Evolutionary conservation across 2,888 invertebrate species (phyloP).

Genomic region (Minunthozetes semirufus): DNA sequence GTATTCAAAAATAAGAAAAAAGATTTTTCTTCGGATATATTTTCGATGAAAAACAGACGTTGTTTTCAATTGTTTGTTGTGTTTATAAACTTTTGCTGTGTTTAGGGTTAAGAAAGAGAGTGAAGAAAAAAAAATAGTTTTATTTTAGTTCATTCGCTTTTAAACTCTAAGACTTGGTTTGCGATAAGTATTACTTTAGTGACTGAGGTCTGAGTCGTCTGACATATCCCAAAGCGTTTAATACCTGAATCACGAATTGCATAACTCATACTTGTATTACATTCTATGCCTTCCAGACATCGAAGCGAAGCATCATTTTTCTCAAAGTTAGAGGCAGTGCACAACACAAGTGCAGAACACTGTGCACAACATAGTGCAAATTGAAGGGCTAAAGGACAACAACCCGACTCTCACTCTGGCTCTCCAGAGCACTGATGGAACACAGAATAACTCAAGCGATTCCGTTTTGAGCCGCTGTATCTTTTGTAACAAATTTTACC

Average conservation of each 20-base stretch:
- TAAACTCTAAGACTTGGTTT: constrained; percentile 11
- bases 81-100: no score
- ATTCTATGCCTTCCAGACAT: constrained; percentile 7
- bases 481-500: constrained; percentile 28
- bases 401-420: constrained; percentile 8
- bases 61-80: constrained; percentile 1
- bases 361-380: not conserved
- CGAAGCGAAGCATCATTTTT: constrained; percentile 27
- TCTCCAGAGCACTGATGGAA: not conserved
- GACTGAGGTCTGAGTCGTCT: not conserved
- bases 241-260: constrained; percentile 27
- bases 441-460: constrained; percentile 20
- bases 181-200: not conserved
- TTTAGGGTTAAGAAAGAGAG: constrained; percentile 8
- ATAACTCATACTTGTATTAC: constrained; percentile 26
- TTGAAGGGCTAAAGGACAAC: constrained; percentile 28
- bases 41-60: not conserved
- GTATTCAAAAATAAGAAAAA: not conserved
- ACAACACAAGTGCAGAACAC: no score
- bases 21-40: not conserved
- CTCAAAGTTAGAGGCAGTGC: constrained; percentile 6
- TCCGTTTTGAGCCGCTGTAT: constrained; percentile 11
- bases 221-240: not conserved
- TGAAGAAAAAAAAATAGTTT: not conserved
- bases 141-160: constrained; percentile 23